Percentiles rank a stretch among this genome's conserved stretches.
These are phyloP conservation scores for Anomalospiza imberbis DNA, from an alignment of 2,797 vertebrate genomes.

Conservation along the genomic window DNA sequence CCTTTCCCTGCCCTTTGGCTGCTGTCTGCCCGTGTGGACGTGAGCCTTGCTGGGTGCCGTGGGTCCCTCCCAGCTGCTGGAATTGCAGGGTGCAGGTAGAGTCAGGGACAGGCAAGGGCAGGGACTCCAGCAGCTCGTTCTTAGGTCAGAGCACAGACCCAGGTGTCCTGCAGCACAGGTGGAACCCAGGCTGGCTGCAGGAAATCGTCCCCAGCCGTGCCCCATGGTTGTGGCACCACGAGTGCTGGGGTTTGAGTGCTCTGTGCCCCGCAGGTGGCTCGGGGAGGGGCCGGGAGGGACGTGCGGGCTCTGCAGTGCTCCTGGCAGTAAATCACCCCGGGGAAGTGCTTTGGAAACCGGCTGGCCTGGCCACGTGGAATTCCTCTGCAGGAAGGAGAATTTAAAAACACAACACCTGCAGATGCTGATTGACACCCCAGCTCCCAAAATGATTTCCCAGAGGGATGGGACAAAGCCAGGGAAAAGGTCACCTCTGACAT, in stretches of 20 bases:
- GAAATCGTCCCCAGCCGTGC: not conserved
- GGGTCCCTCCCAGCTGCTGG: not conserved
- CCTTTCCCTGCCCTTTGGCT: not conserved
- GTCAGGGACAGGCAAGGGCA: rapidly evolving
- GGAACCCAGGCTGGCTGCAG: not conserved
- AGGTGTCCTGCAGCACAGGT: not conserved
- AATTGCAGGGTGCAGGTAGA: not conserved
- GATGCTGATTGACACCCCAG: not conserved
- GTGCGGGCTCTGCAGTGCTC: not conserved
- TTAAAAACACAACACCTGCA: not conserved
- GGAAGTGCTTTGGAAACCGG: not conserved
- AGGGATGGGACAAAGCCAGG: not conserved
- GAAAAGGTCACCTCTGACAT: not conserved
- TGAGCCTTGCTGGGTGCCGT: not conserved
- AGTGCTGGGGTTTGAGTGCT: not conserved
- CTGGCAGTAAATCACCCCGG: not conserved
- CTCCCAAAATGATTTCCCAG: not conserved
- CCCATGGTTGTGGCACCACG: rapidly evolving
- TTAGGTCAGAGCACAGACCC: not conserved
- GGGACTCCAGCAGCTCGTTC: not conserved
- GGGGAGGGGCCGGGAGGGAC: not conserved
- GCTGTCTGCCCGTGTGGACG: not conserved
- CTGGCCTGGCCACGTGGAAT: not conserved
- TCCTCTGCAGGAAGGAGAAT: not conserved
- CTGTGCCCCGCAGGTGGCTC: not conserved